Evolutionary conservation across 2,888 invertebrate genomes (phyloP), one percentile per base, ranked within the genome.

Genomic region (Gryllus longicercus): DNA sequence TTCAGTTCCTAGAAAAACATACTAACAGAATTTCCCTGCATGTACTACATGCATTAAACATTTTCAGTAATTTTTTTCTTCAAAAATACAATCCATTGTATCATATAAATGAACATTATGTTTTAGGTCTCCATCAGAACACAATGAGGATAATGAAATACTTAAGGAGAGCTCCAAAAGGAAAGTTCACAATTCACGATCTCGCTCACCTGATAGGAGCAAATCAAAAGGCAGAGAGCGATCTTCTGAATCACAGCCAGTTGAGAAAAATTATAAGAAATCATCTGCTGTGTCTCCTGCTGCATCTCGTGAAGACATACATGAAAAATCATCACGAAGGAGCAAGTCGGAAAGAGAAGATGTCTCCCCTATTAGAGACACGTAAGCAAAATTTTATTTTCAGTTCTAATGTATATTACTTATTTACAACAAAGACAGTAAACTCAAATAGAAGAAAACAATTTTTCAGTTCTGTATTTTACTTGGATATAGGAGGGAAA

Each of bases 171-270:
- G 74, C 63, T 51, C 76, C 14, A 79, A 79, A 77, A 79, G 76
- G 63, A 49, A 2, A 10, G 63, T 16, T 63, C 76, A 50, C 14
- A 50, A 38, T 63, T 63, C 76, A 51, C 2, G 21, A 23, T 79
- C 79, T 16, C 77, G 63, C 21, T 80, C 80, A 25, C 80, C 80
- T 75, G 80, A 80, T 21, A 79, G 77, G 50, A 77, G 18, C n/a
- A 80, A 79, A 50, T 11, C 16, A 16, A 79, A 74, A 49, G n/a
- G 21, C 2, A 51, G 74, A 21, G 79, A 79, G 16, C 51, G 51
- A 21, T 23, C 49, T 63, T 76, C 76, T 76, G 79, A 79, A 74
- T n/a, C 79, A 10, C 50, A n/a, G 14, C 38, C 76, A 14, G 11
- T 79, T 38, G 79, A 79, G 11, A 79, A 77, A 25, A 76, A 49